Evolutionary conservation across 2,888 invertebrate genomes (phyloP), one percentile per base, ranked within the genome.

Genomic region (Flabesymbios commensalis): DNA sequence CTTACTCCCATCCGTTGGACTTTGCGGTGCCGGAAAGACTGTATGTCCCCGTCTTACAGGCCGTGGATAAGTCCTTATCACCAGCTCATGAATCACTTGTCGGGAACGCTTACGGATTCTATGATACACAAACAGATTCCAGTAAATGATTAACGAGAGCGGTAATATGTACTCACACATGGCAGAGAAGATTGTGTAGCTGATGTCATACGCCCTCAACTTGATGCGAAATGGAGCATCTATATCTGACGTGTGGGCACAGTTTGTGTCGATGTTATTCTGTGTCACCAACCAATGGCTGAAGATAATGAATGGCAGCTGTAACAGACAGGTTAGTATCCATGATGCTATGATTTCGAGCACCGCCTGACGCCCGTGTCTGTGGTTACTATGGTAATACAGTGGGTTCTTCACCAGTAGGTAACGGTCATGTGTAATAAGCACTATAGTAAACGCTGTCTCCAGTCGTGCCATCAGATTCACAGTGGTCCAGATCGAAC

Each of bases 361-460:
- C 17, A 48, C 19, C 5, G 29, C 14, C 24, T 4, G 7, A 14
- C 22, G 14, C 17, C 4, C n/a, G 5, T n/a, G n/a, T 70, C 70
- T 26, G 51, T 71, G 65, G 33, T 61, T 63, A 1, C 54, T 10
- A 3, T 55, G 26, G 59, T 75, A 75, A 28, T 43, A 42, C 3
- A 68, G 64, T 1, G 74, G 74, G 5, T 64, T 57, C 2, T 51
- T 57, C 10, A 75, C 51, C 22, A 75, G 61, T 4, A 69, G 49
- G 29, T 73, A 61, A 10, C 74, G 57, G 55, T 75, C 74, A n/a
- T 62, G 47, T 48, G 74, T 75, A 10, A 75, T 61, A 3, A 75
- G 51, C 2, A 75, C 43, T 41, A 75, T 71, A n/a, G 72, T 51
- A 22, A 73, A 48, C 10, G 71, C 68, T 0, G 72, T 67, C 57